Base-by-base conservation (phyloP, 1,140 invertebrate genomes). In the Cryptotermes secundus region DNA sequence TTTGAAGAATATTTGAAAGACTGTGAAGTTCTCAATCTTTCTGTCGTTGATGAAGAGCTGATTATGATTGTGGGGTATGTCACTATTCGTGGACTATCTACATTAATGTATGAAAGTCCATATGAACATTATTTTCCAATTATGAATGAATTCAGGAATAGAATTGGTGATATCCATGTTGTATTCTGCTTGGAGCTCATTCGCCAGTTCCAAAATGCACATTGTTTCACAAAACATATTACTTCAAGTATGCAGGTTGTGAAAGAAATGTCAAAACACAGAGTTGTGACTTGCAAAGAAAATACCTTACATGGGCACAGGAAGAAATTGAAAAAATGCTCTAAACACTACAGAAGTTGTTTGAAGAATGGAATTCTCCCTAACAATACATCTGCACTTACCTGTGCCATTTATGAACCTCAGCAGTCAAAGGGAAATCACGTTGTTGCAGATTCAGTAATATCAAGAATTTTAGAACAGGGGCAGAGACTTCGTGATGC, bases 1-100 rank as follows among this genome's bases (percentile, higher is more conserved):
- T 89, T 90, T 84, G 85, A 88, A 84, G 89, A 90, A 81, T 90
- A 90, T 83, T 86, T 90, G 34, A 88, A 87, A 84, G 90, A 90
- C n/a, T 89, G 89, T 85, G 88, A 88, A 82, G 86, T 86, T 36
- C 72, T 90, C n/a, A 87, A 89, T 83, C 86, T 90, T 24, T 81
- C 87, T 1, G 85, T 90, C 34, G 42, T 88, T 31, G 72, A 82
- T 0, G 87, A 90, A 42, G 86, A 87, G 22, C 87, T 84, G 10
- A 84, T 87, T 59, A 84, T 26, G 2, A 6, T 72, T n/a, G 26
- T 72, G 2, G 59, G 59, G 26, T 26, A 10, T 72, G 59, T 72
- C 7, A n/a, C n/a, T 31, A n/a, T 72, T 31, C 59, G 26, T n/a
- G 59, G 31, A 9, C 9, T 72, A 72, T n/a, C 2, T 9, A n/a